Percentiles rank a stretch among this genome's conserved stretches.
Conservation (phyloP, 2,113 vertebrate genomes). For the Melanerpes formicivorus region DNA sequence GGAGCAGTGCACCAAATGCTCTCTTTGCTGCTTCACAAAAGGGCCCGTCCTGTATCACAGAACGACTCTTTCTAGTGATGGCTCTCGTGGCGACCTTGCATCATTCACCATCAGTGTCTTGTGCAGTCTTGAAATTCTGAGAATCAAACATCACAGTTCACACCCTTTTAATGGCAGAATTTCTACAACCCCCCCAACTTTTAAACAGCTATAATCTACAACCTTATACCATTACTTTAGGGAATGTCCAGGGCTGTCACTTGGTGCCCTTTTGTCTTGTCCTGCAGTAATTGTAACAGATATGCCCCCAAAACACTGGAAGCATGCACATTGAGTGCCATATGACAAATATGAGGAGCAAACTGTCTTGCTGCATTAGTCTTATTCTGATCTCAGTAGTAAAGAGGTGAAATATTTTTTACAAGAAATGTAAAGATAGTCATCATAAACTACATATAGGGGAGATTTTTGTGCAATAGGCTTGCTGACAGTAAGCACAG, state of each 20-base stretch:
- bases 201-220: not conserved
- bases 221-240: not conserved
- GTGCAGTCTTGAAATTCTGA: not conserved
- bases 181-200: not conserved
- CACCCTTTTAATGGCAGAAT: not conserved
- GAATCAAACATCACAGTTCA: not conserved
- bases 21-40: not conserved
- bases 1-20: not conserved
- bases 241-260: not conserved
- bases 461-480: not conserved
- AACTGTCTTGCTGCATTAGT: not conserved
- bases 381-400: not conserved
- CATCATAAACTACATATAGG: not conserved
- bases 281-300: not conserved
- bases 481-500: not conserved
- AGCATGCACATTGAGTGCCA: not conserved
- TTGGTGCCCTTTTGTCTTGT: not conserved
- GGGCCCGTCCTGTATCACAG: not conserved
- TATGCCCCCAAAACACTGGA: not conserved
- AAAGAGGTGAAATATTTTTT: not conserved
- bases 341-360: not conserved
- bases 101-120: rapidly evolving
- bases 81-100: rapidly evolving
- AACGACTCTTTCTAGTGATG: not conserved
- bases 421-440: not conserved